These are phyloP conservation scores for Desmodus rotundus DNA, from an alignment of 2,113 vertebrate genomes.

Conservation along the genomic window DNA sequence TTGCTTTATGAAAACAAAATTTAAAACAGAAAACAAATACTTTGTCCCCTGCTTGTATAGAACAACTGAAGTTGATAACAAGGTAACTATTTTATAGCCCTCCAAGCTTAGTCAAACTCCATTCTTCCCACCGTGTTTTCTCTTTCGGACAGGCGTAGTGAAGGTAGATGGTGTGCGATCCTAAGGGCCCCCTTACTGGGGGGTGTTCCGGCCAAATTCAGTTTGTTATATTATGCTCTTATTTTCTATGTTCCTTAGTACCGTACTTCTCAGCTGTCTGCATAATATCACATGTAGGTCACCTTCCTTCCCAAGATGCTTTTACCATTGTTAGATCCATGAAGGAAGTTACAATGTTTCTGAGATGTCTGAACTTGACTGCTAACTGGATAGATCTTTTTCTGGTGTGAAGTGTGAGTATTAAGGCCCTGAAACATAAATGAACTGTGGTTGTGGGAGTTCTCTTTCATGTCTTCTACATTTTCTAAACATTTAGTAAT, in stretches of 20 bases:
- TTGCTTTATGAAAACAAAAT: conserved; percentile 23
- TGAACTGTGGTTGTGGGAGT: not conserved
- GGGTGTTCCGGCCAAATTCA: conserved; percentile 5
- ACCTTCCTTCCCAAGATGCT: conserved; percentile 2
- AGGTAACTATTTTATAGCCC: not conserved
- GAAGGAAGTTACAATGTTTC: conserved; percentile 34
- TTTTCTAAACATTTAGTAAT: not conserved
- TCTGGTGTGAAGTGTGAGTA: not conserved
- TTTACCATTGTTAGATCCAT: not conserved
- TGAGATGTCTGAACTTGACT: conserved; percentile 8
- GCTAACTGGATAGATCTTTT: not conserved
- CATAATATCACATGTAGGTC: not conserved
- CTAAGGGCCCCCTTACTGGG: not conserved
- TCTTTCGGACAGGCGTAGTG: conserved; percentile 40
- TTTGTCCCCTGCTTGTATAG: not conserved
- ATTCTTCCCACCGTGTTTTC: conserved; percentile 4
- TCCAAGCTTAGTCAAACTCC: not conserved
- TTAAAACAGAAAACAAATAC: conserved; percentile 29
- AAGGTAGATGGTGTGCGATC: not conserved
- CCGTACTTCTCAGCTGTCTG: not conserved
- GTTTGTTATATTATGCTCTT: not conserved
- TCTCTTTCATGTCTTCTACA: not conserved
- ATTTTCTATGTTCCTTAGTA: not conserved
- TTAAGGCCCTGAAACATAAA: not conserved
- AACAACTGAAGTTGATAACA: conserved; percentile 1